Evolutionary conservation across 2,113 vertebrate genomes (phyloP).

Genomic region (Microcebus griseorufus): DNA sequence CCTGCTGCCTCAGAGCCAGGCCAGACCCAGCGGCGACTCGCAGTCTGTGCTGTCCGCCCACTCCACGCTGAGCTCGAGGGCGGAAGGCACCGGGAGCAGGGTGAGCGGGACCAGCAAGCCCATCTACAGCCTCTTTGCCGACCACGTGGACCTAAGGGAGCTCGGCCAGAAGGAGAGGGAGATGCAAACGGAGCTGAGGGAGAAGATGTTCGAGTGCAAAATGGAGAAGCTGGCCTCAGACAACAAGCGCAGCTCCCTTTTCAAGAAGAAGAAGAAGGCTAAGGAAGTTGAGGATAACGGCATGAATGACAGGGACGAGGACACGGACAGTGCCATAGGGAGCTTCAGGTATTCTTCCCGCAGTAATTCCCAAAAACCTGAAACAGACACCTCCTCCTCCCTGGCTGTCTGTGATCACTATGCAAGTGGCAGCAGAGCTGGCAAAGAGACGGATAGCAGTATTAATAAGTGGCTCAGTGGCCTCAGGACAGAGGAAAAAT

Average conservation of each 20-base stretch:
- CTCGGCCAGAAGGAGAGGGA: slow-evolving; percentile 92
- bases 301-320: slow-evolving; percentile 60
- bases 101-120: slow-evolving; percentile 93
- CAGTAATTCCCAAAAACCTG: slow-evolving; percentile 72
- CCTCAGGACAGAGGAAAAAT: slow-evolving; percentile 86
- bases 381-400: slow-evolving; percentile 72
- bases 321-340: slow-evolving; percentile 69
- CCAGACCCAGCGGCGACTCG: slow-evolving; percentile 61
- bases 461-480: slow-evolving; percentile 91
- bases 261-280: slow-evolving; percentile 96
- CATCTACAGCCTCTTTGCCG: slow-evolving; percentile 94
- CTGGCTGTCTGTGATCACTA: slow-evolving; percentile 78
- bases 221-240: slow-evolving; percentile 93
- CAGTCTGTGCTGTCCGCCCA: slow-evolving; percentile 89
- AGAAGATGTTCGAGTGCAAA: slow-evolving; percentile 92
- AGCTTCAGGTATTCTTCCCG: slow-evolving; percentile 61
- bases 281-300: slow-evolving; percentile 86
- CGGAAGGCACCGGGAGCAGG: slow-evolving; percentile 74
- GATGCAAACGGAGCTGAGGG: slow-evolving; percentile 91
- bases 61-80: not conserved
- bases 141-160: slow-evolving; percentile 91
- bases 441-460: slow-evolving; percentile 81
- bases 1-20: slow-evolving; percentile 70
- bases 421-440: slow-evolving; percentile 64
- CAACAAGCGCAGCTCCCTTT: slow-evolving; percentile 95